Base-by-base conservation (phyloP, 2,797 vertebrate genomes). In the Fratercula arctica region DNA sequence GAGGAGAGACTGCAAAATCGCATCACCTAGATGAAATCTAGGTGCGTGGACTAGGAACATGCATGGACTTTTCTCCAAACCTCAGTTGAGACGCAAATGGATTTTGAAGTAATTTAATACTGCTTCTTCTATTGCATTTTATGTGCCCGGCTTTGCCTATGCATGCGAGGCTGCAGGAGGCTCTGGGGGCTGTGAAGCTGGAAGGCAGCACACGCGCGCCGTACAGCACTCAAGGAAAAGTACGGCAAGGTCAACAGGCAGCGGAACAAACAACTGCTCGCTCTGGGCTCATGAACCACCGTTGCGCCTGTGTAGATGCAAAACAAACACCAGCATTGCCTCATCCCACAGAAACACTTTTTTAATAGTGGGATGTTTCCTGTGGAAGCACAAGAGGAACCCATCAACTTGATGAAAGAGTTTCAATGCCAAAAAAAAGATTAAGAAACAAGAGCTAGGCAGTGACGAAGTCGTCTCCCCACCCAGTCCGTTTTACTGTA, bases 141-240 rank as follows among this genome's bases (percentile, higher is more conserved):
- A 41, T 15, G 3, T 17, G 43, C 28, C 8, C 0, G 3, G 25
- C 50, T 64, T 66, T 39, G 33, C 11, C n/a, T 7, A 15, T 2
- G 28, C 37, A 17, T 13, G 50, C 11, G 29, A 68, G 46, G 48
- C 76, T 85, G 39, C 29, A 33, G 46, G 29, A 37, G 23, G 11
- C 37, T 18, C 1, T 26, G n/a, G 16, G 59, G 29, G 51, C 60
- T 46, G 41, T 6, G 67, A 19, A 37, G 50, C 51, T 66, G 57
- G 69, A 69, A 61, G 59, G 48, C 78, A 80, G 75, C 50, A 7
- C 2, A 26, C 1, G 1, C 6, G 2, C 48, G 9, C 24, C 6
- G 31, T 18, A 18, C 10, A 7, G 33, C 6, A 2, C 67, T 53
- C 68, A 43, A 75, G 35, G 57, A 60, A 25, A 78, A 72, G 50